Percentiles rank a stretch among this genome's conserved stretches.
Evolutionary conservation across 2,888 invertebrate genomes (phyloP).

Genomic region (Parnassius apollo): DNA sequence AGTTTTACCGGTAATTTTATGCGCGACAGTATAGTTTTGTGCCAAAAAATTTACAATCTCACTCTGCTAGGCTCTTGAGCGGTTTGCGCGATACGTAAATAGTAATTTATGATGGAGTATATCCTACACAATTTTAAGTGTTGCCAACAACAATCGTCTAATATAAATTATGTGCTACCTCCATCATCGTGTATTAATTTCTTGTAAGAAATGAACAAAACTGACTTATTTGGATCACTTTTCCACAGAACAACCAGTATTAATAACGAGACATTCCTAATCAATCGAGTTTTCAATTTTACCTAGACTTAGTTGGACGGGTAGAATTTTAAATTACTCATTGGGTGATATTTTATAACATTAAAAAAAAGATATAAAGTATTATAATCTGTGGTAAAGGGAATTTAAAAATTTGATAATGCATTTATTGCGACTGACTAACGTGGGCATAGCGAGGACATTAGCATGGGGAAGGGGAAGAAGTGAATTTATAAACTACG

Average conservation of each 20-base stretch:
- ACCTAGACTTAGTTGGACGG: constrained; percentile 53
- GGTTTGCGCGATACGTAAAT: too few species aligned
- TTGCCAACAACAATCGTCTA: too few species aligned
- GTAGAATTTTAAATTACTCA: constrained; percentile 58
- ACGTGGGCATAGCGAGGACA: constrained; percentile 1
- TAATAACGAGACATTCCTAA: constrained; percentile 74
- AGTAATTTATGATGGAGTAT: too few species aligned
- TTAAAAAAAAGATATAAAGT: constrained; percentile 49
- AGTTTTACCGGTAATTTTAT: constrained; percentile 1
- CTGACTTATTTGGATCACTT: constrained; percentile 33
- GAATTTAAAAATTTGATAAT: constrained; percentile 47
- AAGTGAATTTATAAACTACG: not conserved
- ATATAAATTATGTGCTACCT: too few species aligned
- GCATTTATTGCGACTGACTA: constrained; percentile 68
- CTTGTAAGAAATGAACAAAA: not conserved
- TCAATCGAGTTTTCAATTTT: constrained; percentile 63
- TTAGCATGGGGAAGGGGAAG: not conserved
- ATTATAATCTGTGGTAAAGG: constrained; percentile 70
- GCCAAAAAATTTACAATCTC: constrained; percentile 4
- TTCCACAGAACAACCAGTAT: constrained; percentile 58
- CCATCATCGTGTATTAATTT: too few species aligned
- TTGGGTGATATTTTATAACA: constrained; percentile 74
- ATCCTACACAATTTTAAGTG: too few species aligned
- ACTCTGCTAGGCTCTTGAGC: too few species aligned
- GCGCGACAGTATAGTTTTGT: not conserved